A percentile compares a stretch with the other conserved stretches of the same genome.
phyloP scores from a whole-genome alignment of 2,797 vertebrate species.

The Micropoecilia bifurca region DNA sequence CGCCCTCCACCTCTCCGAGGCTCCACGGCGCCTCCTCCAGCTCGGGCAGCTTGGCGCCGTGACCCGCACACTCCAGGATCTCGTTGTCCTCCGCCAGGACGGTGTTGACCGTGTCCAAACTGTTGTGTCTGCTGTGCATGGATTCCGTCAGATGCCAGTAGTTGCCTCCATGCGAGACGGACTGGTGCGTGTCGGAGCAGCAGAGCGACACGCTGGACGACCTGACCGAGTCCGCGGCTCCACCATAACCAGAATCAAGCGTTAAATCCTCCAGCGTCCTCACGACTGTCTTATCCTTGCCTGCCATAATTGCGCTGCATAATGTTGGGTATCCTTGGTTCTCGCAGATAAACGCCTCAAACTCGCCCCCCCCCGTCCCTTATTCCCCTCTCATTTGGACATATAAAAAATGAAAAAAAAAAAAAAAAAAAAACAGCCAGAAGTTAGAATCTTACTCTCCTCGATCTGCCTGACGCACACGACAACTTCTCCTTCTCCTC shows the following conservation, averaged over 20 bases:
- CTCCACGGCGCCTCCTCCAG: conserved; percentile 87
- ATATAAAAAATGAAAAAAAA: not conserved
- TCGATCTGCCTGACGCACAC: conserved; percentile 33
- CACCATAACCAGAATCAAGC: conserved; percentile 89
- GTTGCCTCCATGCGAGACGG: conserved; percentile 83
- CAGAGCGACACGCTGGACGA: conserved; percentile 88
- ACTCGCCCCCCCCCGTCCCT: conserved; percentile 38
- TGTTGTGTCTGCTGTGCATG: conserved; percentile 96
- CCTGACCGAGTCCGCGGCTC: conserved; percentile 86
- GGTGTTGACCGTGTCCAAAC: conserved; percentile 92
- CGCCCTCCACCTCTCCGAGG: conserved; percentile 83
- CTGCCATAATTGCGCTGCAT: conserved; percentile 97
- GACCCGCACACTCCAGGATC: conserved; percentile 81
- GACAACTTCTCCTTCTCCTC: conserved; percentile 71
- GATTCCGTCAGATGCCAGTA: conserved; percentile 86
- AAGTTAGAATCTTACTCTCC: conserved; percentile 8
- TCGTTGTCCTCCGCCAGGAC: conserved; percentile 86
- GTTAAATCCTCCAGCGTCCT: conserved; percentile 90
- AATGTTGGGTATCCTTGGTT: conserved; percentile 83
- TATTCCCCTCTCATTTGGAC: not conserved
- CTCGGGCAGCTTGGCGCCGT: conserved; percentile 84
- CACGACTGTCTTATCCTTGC: conserved; percentile 93
- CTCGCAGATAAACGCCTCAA: conserved; percentile 69
- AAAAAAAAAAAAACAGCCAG: not conserved
- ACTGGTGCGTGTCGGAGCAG: conserved; percentile 84